phyloP scores from a whole-genome alignment of 2,113 vertebrate species.

The Vireo altiloquus region DNA sequence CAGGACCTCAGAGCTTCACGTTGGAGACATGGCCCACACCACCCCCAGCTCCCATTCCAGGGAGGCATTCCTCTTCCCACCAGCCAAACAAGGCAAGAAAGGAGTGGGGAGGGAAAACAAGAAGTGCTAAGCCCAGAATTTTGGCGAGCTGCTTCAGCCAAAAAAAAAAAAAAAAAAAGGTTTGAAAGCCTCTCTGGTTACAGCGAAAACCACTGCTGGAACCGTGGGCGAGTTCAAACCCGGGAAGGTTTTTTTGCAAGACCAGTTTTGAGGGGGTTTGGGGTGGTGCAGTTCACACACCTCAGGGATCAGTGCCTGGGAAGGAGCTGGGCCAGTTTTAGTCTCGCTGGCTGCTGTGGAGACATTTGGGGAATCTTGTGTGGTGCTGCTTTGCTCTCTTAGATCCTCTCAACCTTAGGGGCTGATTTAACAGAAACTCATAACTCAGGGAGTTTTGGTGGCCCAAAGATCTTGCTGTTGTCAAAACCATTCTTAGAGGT shows the following conservation, averaged over 20 bases:
- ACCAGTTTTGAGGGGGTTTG: neutral
- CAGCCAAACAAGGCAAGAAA: neutral
- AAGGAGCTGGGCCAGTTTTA: neutral
- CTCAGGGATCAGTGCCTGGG: neutral
- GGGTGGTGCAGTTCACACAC: neutral
- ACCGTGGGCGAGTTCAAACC: neutral
- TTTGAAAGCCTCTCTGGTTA: constrained; percentile 1
- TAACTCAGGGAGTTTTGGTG: neutral
- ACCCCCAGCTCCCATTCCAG: neutral
- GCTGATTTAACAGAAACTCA: neutral
- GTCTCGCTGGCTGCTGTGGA: neutral
- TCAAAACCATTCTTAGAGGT: neutral
- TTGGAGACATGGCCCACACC: neutral
- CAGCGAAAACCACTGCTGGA: neutral
- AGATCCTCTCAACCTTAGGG: neutral
- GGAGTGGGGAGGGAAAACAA: neutral
- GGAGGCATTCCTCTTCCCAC: neutral
- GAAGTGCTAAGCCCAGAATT: constrained; percentile 7
- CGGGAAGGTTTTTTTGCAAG: neutral
- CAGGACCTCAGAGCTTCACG: neutral
- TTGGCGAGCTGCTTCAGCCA: neutral
- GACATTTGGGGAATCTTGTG: neutral
- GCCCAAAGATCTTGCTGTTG: neutral
- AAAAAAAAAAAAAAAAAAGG: neutral
- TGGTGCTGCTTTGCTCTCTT: neutral